Base-by-base conservation (phyloP, 2,797 vertebrate genomes). In the Acanthurus lineatus region DNA sequence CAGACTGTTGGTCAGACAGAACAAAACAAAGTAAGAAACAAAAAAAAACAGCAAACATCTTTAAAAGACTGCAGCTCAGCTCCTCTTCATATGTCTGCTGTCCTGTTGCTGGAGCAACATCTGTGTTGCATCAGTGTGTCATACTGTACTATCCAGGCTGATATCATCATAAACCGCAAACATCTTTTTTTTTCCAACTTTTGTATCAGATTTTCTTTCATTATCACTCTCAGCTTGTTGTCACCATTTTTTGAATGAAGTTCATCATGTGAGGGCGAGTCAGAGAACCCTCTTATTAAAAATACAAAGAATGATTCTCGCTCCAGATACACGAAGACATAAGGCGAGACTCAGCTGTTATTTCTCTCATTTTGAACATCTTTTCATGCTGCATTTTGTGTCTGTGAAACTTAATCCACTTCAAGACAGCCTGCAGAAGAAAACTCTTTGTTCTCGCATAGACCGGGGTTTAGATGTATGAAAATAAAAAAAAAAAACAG, bases 221-320 rank as follows among this genome's bases (percentile, higher is more conserved):
- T 83, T 49, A 69, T 73, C 48, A 66, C 32, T 67, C 63, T 62
- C 77, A 62, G 77, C 68, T 70, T 77, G 40, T 32, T 25, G 9
- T 69, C 73, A 28, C 35, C 22, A 49, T 60, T 49, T 57, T 77
- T 17, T 64, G 7, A 77, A 84, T 69, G 42, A 47, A 68, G 38
- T 60, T 16, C 57, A 71, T 56, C 45, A 16, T 51, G 52, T 62
- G 57, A 15, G 25, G 19, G 6, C 0, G 45, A 57, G 47, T 70
- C 71, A 14, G 64, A 63, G 49, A 57, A 9, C 3, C 61, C 8
- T 76, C 35, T 59, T 69, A 73, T 69, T 20, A 54, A 65, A 64
- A 78, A 79, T 48, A 48, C 0, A 14, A 59, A 57, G 17, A 77
- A 20, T 75, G 56, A 52, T 16, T 63, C 38, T 72, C 14, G 9